Conservation (phyloP, 2,113 vertebrate species). For the Datnioides undecimradiatus region DNA sequence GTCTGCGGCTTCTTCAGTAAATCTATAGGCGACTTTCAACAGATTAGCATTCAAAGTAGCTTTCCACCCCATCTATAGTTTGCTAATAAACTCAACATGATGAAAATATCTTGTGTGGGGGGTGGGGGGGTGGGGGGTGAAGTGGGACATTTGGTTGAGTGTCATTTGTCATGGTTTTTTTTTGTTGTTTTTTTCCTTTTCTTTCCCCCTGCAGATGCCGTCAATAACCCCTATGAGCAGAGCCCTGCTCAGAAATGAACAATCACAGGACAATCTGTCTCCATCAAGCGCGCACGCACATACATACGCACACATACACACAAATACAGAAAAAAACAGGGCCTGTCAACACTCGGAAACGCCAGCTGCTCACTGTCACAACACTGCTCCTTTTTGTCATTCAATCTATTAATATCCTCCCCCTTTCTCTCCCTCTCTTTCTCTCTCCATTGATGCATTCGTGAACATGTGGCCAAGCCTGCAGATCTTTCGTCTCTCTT, state of each 20-base stretch:
- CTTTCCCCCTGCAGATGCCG: slow-evolving; percentile 74
- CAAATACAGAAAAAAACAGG: slow-evolving; percentile 7
- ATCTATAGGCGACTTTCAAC: slow-evolving; percentile 31
- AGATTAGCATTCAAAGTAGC: slow-evolving; percentile 47
- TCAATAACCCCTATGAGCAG: slow-evolving; percentile 77
- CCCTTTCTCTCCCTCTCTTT: slow-evolving; percentile 7
- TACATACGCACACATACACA: slow-evolving; percentile 4
- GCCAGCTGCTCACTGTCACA: slow-evolving; percentile 82
- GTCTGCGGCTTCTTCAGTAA: slow-evolving; percentile 29
- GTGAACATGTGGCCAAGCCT: slow-evolving; percentile 26
- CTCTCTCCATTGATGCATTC: slow-evolving; percentile 33
- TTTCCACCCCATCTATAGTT: slow-evolving; percentile 1
- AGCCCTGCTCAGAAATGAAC: slow-evolving; percentile 76
- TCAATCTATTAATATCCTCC: slow-evolving; percentile 58
- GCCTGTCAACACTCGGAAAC: slow-evolving; percentile 75
- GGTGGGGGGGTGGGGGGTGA: slow-evolving; percentile 44
- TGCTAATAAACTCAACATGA: slow-evolving; percentile 42
- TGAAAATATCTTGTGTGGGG: slow-evolving; percentile 46
- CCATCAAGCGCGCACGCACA: slow-evolving; percentile 59
- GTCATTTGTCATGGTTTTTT: slow-evolving; percentile 73
- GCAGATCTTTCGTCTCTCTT: slow-evolving; percentile 11
- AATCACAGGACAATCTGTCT: slow-evolving; percentile 83
- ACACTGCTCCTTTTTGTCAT: slow-evolving; percentile 72
- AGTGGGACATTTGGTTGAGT: slow-evolving; percentile 70
- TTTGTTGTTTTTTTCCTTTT: slow-evolving; percentile 62